A percentile compares a stretch with the other conserved stretches of the same genome.
Conservation (phyloP, 2,888 invertebrate species). For the Melipona bicolor region DNA sequence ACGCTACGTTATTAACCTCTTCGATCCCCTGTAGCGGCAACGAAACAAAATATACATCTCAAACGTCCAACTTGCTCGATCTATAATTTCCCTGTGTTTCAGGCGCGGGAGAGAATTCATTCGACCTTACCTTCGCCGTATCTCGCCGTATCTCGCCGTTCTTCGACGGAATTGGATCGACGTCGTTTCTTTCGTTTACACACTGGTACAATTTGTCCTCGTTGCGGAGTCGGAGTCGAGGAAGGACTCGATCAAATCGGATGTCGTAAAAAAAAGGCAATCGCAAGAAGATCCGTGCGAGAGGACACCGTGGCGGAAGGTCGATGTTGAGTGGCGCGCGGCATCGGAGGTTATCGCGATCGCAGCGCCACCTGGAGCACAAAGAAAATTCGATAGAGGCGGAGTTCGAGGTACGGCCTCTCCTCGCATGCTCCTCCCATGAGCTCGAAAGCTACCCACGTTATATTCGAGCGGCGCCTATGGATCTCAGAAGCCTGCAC, state of each 20-base stretch:
- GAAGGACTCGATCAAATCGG: constrained; percentile 17
- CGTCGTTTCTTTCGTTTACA: constrained; percentile 7
- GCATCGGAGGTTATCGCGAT: constrained; percentile 27
- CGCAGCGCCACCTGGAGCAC: constrained; percentile 61
- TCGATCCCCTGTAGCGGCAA: background rate
- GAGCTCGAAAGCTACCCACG: constrained; percentile 77
- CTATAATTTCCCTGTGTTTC: background rate
- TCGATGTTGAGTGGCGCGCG: constrained; percentile 48
- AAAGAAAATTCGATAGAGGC: constrained; percentile 74
- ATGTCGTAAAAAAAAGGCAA: constrained; percentile 42
- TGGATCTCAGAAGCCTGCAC: constrained; percentile 75
- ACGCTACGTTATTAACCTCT: background rate
- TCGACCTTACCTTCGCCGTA: constrained; percentile 2
- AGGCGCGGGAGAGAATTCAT: background rate
- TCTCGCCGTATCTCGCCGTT: background rate
- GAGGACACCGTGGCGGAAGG: constrained; percentile 36
- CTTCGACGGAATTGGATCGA: background rate
- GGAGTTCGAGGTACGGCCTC: constrained; percentile 82
- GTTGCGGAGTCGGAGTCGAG: background rate
- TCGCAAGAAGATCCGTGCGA: constrained; percentile 21
- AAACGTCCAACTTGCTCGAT: background rate
- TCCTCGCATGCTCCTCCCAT: constrained; percentile 80
- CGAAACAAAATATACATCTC: constrained; percentile 2
- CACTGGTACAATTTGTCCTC: constrained; percentile 19
- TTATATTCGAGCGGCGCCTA: constrained; percentile 71